Evolutionary conservation across 2,113 vertebrate species (phyloP).

Genomic region (Toxostoma redivivum): DNA sequence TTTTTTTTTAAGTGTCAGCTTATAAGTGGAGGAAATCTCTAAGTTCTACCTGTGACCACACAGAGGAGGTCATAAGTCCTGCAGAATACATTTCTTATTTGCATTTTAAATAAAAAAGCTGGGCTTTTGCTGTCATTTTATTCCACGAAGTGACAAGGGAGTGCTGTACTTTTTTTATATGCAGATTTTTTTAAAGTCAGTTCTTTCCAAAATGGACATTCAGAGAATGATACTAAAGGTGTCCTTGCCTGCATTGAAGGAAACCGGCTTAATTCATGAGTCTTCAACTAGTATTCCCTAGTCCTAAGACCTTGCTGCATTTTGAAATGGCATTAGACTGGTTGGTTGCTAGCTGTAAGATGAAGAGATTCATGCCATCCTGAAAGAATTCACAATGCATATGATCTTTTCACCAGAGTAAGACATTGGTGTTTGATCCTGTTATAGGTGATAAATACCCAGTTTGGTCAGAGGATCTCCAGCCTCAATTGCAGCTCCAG

Average conservation of each 20-base stretch:
- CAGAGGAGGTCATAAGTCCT: not conserved
- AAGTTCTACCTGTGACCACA: not conserved
- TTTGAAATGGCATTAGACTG: not conserved
- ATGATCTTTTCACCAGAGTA: not conserved
- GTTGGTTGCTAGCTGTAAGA: not conserved
- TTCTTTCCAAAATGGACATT: not conserved
- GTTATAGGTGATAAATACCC: not conserved
- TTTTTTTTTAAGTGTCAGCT: not conserved
- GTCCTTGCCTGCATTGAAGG: not conserved
- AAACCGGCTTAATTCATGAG: not conserved
- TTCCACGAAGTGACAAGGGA: not conserved
- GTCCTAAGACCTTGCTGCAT: not conserved
- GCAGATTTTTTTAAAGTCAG: not conserved
- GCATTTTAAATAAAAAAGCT: conserved; percentile 49
- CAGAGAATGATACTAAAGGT: not conserved
- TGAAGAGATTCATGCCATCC: not conserved
- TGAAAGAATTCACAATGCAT: not conserved
- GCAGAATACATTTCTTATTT: not conserved
- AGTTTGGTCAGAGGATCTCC: not conserved
- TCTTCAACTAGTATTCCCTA: not conserved
- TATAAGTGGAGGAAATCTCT: not conserved
- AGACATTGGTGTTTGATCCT: not conserved
- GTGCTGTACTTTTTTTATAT: not conserved
- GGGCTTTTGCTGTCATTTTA: not conserved
- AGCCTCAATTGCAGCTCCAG: not conserved